Evolutionary conservation across 2,113 vertebrate species (phyloP).

Genomic region (Megalops atlanticus): DNA sequence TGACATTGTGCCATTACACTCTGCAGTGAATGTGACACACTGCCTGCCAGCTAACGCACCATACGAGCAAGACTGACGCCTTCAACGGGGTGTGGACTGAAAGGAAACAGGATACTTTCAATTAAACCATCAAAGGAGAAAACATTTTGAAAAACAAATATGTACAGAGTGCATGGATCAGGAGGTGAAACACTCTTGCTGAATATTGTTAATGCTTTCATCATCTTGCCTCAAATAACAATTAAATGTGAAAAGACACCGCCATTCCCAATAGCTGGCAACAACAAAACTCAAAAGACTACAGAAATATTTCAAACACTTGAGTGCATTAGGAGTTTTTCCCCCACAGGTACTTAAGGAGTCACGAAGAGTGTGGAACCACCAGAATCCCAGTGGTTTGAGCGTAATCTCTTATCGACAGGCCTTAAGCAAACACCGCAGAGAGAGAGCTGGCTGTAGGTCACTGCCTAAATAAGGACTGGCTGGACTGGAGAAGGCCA

Average conservation of each 20-base stretch:
- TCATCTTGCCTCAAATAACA: slow-evolving; percentile 7
- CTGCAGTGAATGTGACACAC: too few species aligned
- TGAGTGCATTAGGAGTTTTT: not conserved
- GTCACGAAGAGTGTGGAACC: not conserved
- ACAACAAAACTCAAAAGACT: not conserved
- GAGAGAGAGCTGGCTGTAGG: not conserved
- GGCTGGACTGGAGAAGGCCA: not conserved
- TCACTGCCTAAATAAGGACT: not conserved
- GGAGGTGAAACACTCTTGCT: not conserved
- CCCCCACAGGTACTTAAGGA: not conserved
- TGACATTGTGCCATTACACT: too few species aligned
- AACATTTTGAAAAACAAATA: not conserved
- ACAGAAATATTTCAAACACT: not conserved
- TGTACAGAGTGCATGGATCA: not conserved
- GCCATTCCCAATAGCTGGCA: not conserved
- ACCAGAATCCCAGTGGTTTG: too few species aligned
- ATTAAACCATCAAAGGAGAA: slow-evolving; percentile 8
- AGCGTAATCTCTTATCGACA: not conserved
- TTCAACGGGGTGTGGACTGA: not conserved
- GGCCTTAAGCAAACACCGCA: not conserved
- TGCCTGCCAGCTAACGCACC: too few species aligned
- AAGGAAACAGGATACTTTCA: not conserved
- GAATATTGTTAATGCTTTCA: slow-evolving; percentile 8
- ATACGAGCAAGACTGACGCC: too few species aligned
- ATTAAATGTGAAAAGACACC: not conserved